These are phyloP conservation scores for Drosophila navojoa DNA, from an alignment of 1,140 invertebrate genomes.

Conservation along the genomic window DNA sequence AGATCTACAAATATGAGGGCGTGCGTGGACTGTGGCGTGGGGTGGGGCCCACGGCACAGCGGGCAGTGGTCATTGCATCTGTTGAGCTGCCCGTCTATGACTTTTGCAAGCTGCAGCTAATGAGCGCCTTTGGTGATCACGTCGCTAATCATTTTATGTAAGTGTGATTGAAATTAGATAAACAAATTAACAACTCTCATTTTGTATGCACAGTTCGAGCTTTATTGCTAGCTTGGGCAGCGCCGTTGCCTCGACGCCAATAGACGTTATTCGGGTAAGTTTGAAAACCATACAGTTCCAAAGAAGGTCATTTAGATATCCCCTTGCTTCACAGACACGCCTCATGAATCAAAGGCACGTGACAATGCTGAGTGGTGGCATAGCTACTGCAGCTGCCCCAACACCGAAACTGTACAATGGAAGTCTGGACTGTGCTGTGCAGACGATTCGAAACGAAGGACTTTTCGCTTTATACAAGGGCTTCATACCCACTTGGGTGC, in stretches of 20 bases:
- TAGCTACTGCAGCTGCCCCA: conserved; percentile 78
- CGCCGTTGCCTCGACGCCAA: conserved; percentile 96
- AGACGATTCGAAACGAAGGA: conserved; percentile 88
- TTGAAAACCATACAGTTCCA: neutral
- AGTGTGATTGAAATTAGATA: conserved; percentile 82
- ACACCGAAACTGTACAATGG: conserved; percentile 90
- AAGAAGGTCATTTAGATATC: neutral
- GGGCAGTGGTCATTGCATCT: conserved; percentile 95
- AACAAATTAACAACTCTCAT: conserved; percentile 38
- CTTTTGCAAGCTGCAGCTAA: conserved; percentile 92
- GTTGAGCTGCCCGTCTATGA: conserved; percentile 98
- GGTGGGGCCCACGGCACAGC: conserved; percentile 94
- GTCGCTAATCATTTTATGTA: conserved; percentile 94
- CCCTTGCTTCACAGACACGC: conserved; percentile 88
- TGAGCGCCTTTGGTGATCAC: conserved; percentile 90
- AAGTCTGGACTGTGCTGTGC: conserved; percentile 93
- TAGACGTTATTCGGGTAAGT: conserved; percentile 96
- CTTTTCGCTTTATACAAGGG: conserved; percentile 96
- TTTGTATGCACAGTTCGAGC: conserved; percentile 88
- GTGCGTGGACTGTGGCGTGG: conserved; percentile 94
- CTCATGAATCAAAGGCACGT: conserved; percentile 94
- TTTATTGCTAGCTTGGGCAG: conserved; percentile 96
- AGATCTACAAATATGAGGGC: conserved; percentile 92
- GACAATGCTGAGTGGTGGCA: conserved; percentile 84
- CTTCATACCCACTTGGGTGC: conserved; percentile 96